These are phyloP conservation scores for Calameuta filiformis DNA, from an alignment of 2,888 invertebrate species.

Conservation along the genomic window DNA sequence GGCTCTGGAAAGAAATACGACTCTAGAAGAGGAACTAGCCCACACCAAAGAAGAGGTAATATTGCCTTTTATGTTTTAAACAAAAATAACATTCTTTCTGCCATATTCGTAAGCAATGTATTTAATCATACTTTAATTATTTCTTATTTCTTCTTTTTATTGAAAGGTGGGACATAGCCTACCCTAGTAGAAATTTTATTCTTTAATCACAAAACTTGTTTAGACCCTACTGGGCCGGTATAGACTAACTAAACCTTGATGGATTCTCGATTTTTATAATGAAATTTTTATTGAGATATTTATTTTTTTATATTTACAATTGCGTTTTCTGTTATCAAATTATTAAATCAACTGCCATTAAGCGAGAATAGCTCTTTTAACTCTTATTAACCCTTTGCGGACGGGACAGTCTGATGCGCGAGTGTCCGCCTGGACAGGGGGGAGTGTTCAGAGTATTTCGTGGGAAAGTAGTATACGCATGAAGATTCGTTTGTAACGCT, in stretches of 20 bases:
- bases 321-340: neutral
- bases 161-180: too few species aligned
- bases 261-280: neutral
- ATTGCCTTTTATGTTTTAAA: slow-evolving; percentile 20
- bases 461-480: too few species aligned
- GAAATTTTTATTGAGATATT: neutral
- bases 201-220: too few species aligned
- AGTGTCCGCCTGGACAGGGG: too few species aligned
- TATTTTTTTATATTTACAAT: neutral
- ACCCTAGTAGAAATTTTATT: too few species aligned
- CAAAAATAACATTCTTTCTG: neutral
- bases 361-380: neutral
- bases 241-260: neutral
- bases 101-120: too few species aligned
- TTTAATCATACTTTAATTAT: too few species aligned
- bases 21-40: slow-evolving; percentile 95
- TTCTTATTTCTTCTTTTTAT: too few species aligned
- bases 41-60: slow-evolving; percentile 96
- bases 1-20: slow-evolving; percentile 94
- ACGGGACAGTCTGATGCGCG: too few species aligned
- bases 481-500: too few species aligned
- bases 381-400: neutral
- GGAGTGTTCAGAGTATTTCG: too few species aligned
- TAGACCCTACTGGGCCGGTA: too few species aligned
- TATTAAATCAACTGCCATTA: neutral